Base-by-base conservation (phyloP, 2,797 vertebrate genomes). In the Echiichthys vipera region DNA sequence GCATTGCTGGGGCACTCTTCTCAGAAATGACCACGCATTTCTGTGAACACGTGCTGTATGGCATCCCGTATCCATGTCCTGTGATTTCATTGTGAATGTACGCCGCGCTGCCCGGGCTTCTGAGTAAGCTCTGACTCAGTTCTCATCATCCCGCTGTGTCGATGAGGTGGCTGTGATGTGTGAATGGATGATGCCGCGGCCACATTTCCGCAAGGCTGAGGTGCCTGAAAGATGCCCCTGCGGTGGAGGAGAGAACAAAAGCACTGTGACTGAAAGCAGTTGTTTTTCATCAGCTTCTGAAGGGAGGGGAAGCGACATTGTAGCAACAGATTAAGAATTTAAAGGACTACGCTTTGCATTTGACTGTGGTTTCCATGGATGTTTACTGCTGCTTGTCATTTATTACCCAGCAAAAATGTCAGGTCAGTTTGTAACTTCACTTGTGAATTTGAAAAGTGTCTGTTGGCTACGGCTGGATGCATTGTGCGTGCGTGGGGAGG, bases 91-190 rank as follows among this genome's bases (percentile, higher is more conserved):
- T 30, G 0, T 78, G 81, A 66, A 51, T 74, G 72, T 47, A 25
- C 65, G 3, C n/a, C 13, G 86, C 84, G 86, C 12, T 75, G 79
- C 72, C 70, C 47, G 15, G 0, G 78, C 80, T 78, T 81, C 71
- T 65, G 59, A 58, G 46, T 20, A 45, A 67, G 17, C 1, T 29
- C 37, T 74, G 83, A 89, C 70, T 89, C 83, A 50, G 65, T 10
- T 42, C 14, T 68, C 64, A 20, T 82, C 56, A 34, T 34, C 56
- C 14, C 7, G 10, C n/a, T 22, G 61, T n/a, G 27, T 79, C 66
- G 40, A 29, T 65, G 74, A 71, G 65, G 45, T 56, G 81, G 57
- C 27, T 50, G 65, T 24, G 43, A 58, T 73, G 51, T 67, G 58
- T 65, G 71, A 49, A 69, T 46, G 73, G 74, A 49, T 24, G 58